Evolutionary conservation across 2,888 invertebrate genomes (phyloP), one percentile per base, ranked within the genome.

Genomic region (Sinhomidia bicolor): DNA sequence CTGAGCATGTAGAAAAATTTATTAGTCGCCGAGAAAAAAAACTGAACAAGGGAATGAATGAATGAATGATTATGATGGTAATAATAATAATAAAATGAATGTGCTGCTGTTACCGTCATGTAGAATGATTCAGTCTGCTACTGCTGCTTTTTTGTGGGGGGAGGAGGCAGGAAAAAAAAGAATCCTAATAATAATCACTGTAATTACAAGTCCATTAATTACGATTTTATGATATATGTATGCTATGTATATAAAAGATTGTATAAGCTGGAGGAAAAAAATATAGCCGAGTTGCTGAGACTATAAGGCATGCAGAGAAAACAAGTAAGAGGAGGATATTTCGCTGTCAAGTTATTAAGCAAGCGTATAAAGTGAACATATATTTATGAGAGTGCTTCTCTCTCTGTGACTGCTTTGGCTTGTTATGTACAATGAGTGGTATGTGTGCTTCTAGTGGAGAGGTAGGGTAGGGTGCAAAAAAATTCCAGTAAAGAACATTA

Each of bases 171-270:
- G 36, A 7, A 36, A 36, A 36, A 36, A 41, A 32, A 41, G 81
- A 81, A 29, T 41, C 29, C 44, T 65, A 81, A 81, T 68, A 62
- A 62, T 80, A 81, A 81, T 65, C 81, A 81, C 65, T 65, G 81
- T 81, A 81, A 81, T 81, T 81, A 81, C 26, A 26, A 47, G 65
- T 65, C 81, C 81, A 81, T 81, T 81, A 81, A 81, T 81, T 81
- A 81, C 68, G 14, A 41, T 32, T 5, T 20, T 57, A 14, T 36
- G 12, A 17, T 36, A 14, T 65, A 32, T 68, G 9, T 6, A 17
- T 5, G 7, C 17, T 68, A 9, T 0, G 29, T 32, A 12, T 14
- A 20, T 20, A 17, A 57, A 32, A 32, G 26, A 60, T 26, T 1
- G 32, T 65, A 29, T 10, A 62, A n/a, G 20, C 14, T 29, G 32